Base-by-base conservation (phyloP, 2,888 invertebrate species). In the Drosophila siamana region DNA sequence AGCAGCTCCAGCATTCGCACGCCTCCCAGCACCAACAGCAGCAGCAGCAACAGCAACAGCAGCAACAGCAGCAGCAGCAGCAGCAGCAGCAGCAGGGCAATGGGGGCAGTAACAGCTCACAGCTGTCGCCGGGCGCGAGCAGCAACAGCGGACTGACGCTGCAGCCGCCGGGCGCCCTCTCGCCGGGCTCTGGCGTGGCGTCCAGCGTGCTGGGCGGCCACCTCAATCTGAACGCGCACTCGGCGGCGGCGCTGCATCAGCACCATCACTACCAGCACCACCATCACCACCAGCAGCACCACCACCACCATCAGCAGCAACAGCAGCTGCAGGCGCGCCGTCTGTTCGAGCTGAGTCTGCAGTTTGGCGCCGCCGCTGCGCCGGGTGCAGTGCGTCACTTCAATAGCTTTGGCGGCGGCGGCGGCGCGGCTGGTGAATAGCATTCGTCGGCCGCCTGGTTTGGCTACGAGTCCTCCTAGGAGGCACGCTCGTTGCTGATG, bases 241-340 rank as follows among this genome's bases (percentile, higher is more conserved):
- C 91, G 46, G 91, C 91, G 65, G 83, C 91, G 30, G 91, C 91
- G 57, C 77, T 92, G 68, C 91, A 92, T 75, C 92, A 91, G 64
- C 92, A 92, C 68, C 92, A 90, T 74, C 92, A 91, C 54, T 91
- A 91, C 44, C 51, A 44, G 24, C 47, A 90, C 74, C 92, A 91
- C 54, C 91, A 91, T 43, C 91, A 92, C 66, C 92, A 91, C 66
- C 92, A 91, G 69, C 92, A 92, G 78, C 92, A 92, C 60, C 92
- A 92, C 52, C 92, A 92, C 57, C 92, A 92, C 63, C 92, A 92
- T 80, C 92, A 92, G 88, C 92, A 92, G 76, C 92, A 92, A 69
- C 92, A 92, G 69, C 92, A 92, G 85, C 76, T 92, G 73, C 92
- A 92, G 65, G 91, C 92, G 69, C 91, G 92, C 26, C 90, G 92